Evolutionary conservation across 2,797 vertebrate species (phyloP).

Genomic region (Sebastes minor): DNA sequence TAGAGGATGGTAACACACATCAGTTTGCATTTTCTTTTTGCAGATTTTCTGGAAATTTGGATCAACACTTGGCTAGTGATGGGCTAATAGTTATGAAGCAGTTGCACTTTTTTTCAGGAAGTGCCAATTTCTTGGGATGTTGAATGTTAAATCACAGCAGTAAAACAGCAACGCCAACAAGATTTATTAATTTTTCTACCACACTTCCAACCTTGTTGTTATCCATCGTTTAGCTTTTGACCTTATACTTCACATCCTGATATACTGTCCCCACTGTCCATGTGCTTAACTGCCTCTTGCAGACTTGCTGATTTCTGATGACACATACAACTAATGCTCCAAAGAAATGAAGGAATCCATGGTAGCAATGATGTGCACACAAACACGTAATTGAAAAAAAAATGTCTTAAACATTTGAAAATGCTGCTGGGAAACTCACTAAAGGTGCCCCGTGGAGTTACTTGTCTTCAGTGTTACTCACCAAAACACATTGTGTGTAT

Average conservation of each 20-base stretch:
- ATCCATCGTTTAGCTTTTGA: neutral
- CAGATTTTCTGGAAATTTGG: neutral
- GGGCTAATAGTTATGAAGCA: neutral
- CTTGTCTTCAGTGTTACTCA: neutral
- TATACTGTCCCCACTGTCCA: neutral
- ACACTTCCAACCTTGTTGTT: neutral
- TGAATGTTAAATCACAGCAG: neutral
- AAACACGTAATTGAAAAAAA: neutral
- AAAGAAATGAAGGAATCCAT: neutral
- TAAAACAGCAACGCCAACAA: neutral
- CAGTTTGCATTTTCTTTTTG: neutral
- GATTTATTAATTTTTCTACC: neutral
- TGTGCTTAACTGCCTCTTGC: too few species aligned
- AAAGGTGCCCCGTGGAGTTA: neutral
- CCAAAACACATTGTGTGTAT: neutral
- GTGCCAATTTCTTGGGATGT: neutral
- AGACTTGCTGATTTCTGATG: too few species aligned
- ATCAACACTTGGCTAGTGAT: neutral
- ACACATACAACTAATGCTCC: neutral
- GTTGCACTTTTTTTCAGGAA: neutral
- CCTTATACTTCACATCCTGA: neutral
- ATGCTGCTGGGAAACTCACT: too few species aligned
- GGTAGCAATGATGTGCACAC: neutral
- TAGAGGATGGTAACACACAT: neutral
- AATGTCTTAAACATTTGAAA: neutral